Conservation (phyloP, 2,888 invertebrate species). For the Lochmaea capreae region DNA sequence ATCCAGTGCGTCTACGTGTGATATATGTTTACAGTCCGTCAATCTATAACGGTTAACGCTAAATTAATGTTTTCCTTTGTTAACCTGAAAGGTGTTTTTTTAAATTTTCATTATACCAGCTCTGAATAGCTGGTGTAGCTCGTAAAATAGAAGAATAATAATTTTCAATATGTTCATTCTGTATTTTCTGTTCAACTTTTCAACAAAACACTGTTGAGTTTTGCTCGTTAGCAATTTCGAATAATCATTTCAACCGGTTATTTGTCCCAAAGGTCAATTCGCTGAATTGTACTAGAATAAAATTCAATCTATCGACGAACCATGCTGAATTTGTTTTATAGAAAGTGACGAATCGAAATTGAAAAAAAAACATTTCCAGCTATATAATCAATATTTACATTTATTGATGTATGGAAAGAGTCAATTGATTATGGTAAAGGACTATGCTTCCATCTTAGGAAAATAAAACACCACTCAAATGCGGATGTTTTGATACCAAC, state of each 20-base stretch:
- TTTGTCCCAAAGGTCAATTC: neutral
- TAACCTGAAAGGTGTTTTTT: no score
- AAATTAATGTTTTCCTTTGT: no score
- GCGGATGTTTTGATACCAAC: no score
- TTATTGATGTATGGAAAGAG: no score
- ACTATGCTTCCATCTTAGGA: no score
- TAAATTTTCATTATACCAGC: no score
- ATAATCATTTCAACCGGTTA: constrained; percentile 1
- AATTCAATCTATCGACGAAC: neutral
- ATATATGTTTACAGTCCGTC: no score
- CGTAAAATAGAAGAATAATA: neutral
- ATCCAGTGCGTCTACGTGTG: no score
- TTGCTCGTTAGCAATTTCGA: neutral
- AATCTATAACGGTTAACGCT: no score
- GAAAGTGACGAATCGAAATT: neutral
- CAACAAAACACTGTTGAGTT: neutral
- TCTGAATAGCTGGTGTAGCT: neutral
- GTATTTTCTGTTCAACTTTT: neutral
- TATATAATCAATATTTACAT: no score
- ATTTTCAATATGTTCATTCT: neutral
- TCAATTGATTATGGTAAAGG: no score
- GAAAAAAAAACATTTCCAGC: neutral
- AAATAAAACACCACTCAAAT: no score
- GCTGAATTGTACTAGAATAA: neutral
- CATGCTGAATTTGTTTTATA: neutral